Evolutionary conservation across 2,797 vertebrate species (phyloP).

Genomic region (Enteromius fasciolatus): DNA sequence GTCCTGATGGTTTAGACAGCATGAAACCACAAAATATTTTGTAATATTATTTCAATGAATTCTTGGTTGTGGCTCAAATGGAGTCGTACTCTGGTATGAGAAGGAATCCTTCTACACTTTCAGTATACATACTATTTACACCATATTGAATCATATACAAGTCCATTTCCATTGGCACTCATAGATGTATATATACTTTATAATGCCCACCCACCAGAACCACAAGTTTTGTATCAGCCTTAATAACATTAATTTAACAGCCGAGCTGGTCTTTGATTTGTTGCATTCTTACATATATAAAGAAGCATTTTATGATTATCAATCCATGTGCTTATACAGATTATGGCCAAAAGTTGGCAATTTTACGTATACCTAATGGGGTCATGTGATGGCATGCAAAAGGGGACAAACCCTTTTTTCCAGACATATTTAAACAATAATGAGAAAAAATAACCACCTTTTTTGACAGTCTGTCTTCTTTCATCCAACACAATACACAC

Average conservation of each 20-base stretch:
- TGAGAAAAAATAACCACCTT: conserved; percentile 13
- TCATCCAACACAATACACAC: conserved; percentile 7
- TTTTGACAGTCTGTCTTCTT: conserved; percentile 5
- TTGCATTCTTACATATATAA: neutral
- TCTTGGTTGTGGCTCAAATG: neutral
- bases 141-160: conserved; percentile 4
- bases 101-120: conserved; percentile 16
- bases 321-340: neutral
- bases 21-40: conserved; percentile 30
- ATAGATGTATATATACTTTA: neutral
- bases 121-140: neutral
- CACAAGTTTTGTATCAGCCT: neutral
- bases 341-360: neutral
- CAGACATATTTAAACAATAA: conserved; percentile 60
- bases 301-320: neutral
- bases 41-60: neutral
- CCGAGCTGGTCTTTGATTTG: neutral
- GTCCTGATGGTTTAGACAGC: conserved; percentile 9
- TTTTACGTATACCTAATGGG: neutral
- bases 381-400: conserved; percentile 53
- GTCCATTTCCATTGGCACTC: conserved; percentile 11
- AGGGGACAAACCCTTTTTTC: conserved; percentile 54
- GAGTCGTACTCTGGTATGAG: neutral
- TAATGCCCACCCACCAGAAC: conserved; percentile 17
- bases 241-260: conserved; percentile 15